Evolutionary conservation across 1,140 invertebrate species (phyloP).

Genomic region (Harlomillsia oculata): DNA sequence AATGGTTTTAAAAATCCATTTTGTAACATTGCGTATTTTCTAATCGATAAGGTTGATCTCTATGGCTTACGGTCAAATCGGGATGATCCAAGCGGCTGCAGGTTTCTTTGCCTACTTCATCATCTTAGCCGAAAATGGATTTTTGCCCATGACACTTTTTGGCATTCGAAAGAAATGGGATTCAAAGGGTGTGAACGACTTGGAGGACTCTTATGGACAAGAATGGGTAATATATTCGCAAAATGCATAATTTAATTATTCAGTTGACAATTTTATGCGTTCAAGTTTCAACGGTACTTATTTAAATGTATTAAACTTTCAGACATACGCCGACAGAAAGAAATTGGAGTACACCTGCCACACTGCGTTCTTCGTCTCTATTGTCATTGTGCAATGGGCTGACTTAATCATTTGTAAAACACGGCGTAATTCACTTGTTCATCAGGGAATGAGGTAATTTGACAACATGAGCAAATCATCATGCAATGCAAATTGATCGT

Average conservation of each 20-base stretch:
- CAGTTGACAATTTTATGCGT: neutral
- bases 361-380: slow-evolving; percentile 96
- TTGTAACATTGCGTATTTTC: neutral
- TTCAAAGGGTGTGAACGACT: slow-evolving; percentile 88
- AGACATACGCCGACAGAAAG: slow-evolving; percentile 85
- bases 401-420: slow-evolving; percentile 99
- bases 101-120: slow-evolving; percentile 99
- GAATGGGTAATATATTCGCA: slow-evolving; percentile 73
- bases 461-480: neutral
- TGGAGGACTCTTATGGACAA: slow-evolving; percentile 93
- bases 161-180: slow-evolving; percentile 93
- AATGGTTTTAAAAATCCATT: too few species aligned
- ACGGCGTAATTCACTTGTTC: slow-evolving; percentile 86
- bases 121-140: slow-evolving; percentile 98
- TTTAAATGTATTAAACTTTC: neutral
- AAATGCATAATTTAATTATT: neutral
- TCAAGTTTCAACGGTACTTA: too few species aligned
- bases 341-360: slow-evolving; percentile 94
- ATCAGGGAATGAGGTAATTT: slow-evolving; percentile 85
- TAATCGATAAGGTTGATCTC: slow-evolving; percentile 66
- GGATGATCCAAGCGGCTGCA: slow-evolving; percentile 98
- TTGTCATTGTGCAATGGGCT: slow-evolving; percentile 97
- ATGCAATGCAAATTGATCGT: neutral
- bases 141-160: slow-evolving; percentile 72
- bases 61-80: slow-evolving; percentile 97